phyloP scores from a whole-genome alignment of 2,888 invertebrate species.

The Quadroppia sp. region DNA sequence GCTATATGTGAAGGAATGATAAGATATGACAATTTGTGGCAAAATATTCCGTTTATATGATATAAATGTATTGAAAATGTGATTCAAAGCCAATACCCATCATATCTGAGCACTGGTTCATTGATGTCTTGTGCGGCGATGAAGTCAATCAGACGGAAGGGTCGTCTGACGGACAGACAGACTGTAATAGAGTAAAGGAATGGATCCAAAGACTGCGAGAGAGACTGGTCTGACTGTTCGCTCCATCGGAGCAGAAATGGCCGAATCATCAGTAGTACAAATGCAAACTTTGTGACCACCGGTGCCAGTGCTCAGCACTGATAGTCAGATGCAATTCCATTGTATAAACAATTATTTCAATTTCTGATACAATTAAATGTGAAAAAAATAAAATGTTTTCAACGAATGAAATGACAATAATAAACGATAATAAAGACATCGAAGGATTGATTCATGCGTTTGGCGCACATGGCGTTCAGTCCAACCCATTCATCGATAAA shows the following conservation, averaged over 20 bases:
- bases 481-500: too few species aligned
- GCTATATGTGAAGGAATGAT: not conserved
- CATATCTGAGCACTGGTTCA: not conserved
- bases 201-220: not conserved
- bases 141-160: constrained; percentile 14
- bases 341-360: not conserved
- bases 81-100: not conserved
- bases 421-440: not conserved
- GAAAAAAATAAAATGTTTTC: too few species aligned
- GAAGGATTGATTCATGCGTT: not conserved
- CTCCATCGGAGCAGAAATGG: constrained; percentile 4
- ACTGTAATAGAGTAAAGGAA: not conserved
- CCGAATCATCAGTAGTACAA: not conserved
- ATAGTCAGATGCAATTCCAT: constrained; percentile 17
- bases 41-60: not conserved
- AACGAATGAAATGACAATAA: not conserved
- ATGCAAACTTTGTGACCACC: not conserved
- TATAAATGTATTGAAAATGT: not conserved
- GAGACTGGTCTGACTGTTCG: not conserved
- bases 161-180: constrained; percentile 13
- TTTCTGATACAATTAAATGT: not conserved
- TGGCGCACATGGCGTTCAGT: not conserved
- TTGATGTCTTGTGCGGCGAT: not conserved
- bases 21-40: not conserved
- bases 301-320: not conserved